Conservation (phyloP, 2,797 vertebrate genomes). For the Moxostoma hubbsi region DNA sequence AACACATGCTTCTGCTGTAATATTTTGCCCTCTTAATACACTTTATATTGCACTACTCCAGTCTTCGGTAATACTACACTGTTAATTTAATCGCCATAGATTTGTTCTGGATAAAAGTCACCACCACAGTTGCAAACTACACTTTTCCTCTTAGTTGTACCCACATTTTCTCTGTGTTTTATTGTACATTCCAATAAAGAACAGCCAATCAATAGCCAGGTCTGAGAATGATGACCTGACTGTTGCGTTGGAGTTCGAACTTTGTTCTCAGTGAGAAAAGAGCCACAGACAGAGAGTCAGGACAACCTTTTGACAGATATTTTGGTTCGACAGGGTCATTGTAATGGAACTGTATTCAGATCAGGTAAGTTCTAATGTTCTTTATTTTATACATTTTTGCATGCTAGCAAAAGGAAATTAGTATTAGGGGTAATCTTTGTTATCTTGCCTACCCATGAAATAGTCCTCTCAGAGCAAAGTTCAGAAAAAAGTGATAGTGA, state of each 20-base stretch:
- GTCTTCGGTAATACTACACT: neutral
- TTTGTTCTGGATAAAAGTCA: neutral
- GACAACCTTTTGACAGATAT: constrained; percentile 51
- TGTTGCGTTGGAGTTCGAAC: constrained; percentile 81
- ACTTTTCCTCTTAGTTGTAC: constrained; percentile 27
- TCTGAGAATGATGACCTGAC: constrained; percentile 61
- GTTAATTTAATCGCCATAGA: neutral
- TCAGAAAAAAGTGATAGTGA: constrained; percentile 36
- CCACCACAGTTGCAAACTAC: neutral
- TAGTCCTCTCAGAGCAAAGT: constrained; percentile 58
- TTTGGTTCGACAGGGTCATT: constrained; percentile 47
- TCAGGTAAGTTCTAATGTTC: constrained; percentile 64
- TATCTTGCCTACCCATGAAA: constrained; percentile 21
- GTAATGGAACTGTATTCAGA: constrained; percentile 70
- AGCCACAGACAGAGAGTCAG: constrained; percentile 52
- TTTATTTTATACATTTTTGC: neutral
- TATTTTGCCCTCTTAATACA: neutral
- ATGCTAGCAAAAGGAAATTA: neutral
- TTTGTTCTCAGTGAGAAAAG: constrained; percentile 73
- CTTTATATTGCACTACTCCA: neutral
- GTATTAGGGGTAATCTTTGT: neutral
- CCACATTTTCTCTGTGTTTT: constrained; percentile 37
- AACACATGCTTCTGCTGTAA: neutral
- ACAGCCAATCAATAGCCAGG: constrained; percentile 66
- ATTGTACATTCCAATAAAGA: constrained; percentile 59